Evolutionary conservation across 1,140 invertebrate genomes (phyloP), one percentile per base, ranked within the genome.

Genomic region (Pseudoatta argentina): DNA sequence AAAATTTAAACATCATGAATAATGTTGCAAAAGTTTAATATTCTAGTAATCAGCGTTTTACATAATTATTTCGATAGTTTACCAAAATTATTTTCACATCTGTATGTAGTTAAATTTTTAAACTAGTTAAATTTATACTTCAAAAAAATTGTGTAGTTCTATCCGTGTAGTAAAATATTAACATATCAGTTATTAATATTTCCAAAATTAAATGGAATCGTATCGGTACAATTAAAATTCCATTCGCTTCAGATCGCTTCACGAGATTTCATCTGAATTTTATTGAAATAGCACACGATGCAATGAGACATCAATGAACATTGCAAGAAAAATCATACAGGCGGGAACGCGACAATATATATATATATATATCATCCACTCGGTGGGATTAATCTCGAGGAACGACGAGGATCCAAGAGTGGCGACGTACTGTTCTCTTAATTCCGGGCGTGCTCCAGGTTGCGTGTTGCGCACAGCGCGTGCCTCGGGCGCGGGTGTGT

Each of bases 401-500:
- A 48, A 73, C 30, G 16, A 59, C 39, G 53, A 71, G 24, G 78
- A 71, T 64, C 44, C 27, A 24, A 39, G 14, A 27, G 61, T 39
- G 6, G 10, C 71, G 61, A 44, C 27, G 44, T 61, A 66, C 82
- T 71, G 77, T 89, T 87, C 81, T 67, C 87, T 77, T 77, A 77
- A 86, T 88, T 64, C 83, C 64, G 30, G 66, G 78, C 87, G 76
- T 77, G 77, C 77, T 86, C 55, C 61, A 55, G 87, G 83, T 89
- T 89, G 86, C 88, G 79, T 87, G 86, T 85, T 48, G 82, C 75
- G 48, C 64, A 57, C 27, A 81, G 76, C 88, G 89, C 86, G 89
- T 90, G 89, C 89, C 89, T 90, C 76, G 66, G 89, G 88, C 88
- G 88, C 88, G 89, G 89, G 89, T 90, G 89, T 90, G 89, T 72